These are phyloP conservation scores for Mixornis gularis DNA, from an alignment of 2,113 vertebrate species.

Conservation along the genomic window DNA sequence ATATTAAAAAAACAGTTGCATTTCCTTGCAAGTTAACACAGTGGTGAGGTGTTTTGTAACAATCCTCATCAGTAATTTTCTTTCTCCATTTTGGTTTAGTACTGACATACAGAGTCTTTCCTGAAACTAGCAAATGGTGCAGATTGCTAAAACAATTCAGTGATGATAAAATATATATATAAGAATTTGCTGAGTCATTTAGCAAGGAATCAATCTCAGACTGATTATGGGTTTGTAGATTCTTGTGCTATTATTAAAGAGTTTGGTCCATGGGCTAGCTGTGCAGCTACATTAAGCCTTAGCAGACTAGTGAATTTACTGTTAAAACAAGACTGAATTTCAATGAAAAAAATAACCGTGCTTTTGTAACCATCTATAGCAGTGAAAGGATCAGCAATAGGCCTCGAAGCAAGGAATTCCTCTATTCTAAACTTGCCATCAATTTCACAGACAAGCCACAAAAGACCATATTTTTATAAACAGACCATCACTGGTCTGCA, in stretches of 20 bases:
- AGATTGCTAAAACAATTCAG: neutral
- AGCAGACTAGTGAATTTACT: neutral
- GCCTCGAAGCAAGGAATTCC: neutral
- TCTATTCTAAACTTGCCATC: neutral
- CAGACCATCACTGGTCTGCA: neutral
- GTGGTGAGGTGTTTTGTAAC: neutral
- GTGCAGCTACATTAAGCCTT: neutral
- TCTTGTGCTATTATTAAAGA: neutral
- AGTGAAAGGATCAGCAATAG: neutral
- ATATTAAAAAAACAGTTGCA: neutral
- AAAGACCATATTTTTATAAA: neutral
- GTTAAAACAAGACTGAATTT: neutral
- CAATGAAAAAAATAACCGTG: neutral
- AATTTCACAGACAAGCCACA: neutral
- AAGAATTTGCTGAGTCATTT: neutral
- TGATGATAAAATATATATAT: neutral
- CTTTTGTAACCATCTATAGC: rapidly evolving
- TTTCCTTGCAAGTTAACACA: neutral
- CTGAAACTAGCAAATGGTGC: neutral
- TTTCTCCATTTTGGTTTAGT: neutral
- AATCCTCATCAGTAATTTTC: neutral
- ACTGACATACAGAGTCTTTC: neutral
- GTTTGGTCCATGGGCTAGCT: neutral
- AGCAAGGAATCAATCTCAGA: neutral
- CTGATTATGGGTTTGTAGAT: neutral